Base-by-base conservation (phyloP, 2,113 vertebrate genomes). In the Azemiops feae region DNA sequence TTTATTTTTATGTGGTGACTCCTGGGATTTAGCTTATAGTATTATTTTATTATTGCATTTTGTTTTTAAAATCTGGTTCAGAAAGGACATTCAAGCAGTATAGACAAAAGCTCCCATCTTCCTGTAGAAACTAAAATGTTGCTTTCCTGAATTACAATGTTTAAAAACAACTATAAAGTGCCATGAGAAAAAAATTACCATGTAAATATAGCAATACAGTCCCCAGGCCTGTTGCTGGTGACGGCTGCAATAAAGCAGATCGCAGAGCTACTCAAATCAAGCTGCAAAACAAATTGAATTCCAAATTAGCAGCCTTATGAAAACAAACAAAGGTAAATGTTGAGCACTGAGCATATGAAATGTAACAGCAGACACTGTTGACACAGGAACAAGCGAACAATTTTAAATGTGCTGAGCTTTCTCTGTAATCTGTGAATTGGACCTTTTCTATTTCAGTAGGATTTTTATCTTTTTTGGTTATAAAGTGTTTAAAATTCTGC, bases 401-500 rank as follows among this genome's bases (percentile, higher is more conserved):
- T 86, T 87, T 89, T 54, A 89, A 91, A 11, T 45, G 69, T 88
- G 57, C 54, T 43, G 55, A 85, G 9, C 34, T 52, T 52, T 87
- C 53, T 0, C 53, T 0, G 0, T 52, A 57, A 43, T 94, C 85
- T 12, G 45, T 25, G 91, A 27, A 85, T 92, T 57, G 50, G 0
- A 47, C 43, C 92, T 7, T 93, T 91, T 20, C 25, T 34, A 91
- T 88, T 45, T 22, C 53, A n/a, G 50, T 39, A 20, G 30, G 34
- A 89, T 89, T 43, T 89, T 69, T 30, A 92, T 43, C 47, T 43
- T 85, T 90, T 93, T 91, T 89, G 47, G 4, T 92, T 94, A 93
- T 69, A 92, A 92, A 91, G 95, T 92, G 92, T 96, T 97, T 53
- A 11, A 43, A 92, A 94, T 94, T 94, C 92, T 93, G 91, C 92